Evolutionary conservation across 2,888 invertebrate species (phyloP), one percentile per base, ranked within the genome.

Genomic region (Andrena bicolor): DNA sequence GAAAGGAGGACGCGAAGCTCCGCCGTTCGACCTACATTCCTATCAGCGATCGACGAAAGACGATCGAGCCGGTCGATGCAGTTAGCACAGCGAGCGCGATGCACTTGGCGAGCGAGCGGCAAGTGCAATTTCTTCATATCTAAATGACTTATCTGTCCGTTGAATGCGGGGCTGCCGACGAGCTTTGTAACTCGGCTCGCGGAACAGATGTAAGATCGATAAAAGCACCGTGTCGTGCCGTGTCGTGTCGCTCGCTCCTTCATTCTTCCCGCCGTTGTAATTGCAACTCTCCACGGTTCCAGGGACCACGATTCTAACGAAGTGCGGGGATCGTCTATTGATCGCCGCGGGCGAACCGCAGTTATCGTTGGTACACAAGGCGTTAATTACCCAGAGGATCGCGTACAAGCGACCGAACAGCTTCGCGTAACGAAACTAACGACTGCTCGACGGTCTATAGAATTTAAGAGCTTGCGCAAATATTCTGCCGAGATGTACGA

Each of bases 61-160:
- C 69, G 77, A 85, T 84, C 75, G 72, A 74, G 74, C 10, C 41
- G 72, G 10, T 69, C 79, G 70, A 75, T 76, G 63, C 70, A 64
- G 73, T 78, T 82, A 66, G 69, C 83, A 30, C 58, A n/a, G 26
- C 23, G 13, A 56, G 63, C 60, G 13, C 60, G 75, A 73, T 80
- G 77, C 70, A 51, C 71, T 76, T 64, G 66, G 63, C 73, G 72
- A 35, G 26, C 65, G 66, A 74, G 70, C 65, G 60, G 72, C 76
- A 81, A 76, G 84, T 64, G 89, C 85, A 88, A 90, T 91, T 92
- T 88, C 89, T 91, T 87, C 84, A 77, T 92, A 93, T 92, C 92
- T 92, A 92, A 93, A 92, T 92, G 88, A 92, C 90, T 91, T 91
- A 91, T 93, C 91, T 90, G 87, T 86, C 78, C 60, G 74, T 73